Conservation (phyloP, 2,797 vertebrate species). For the Diplodus sargus region DNA sequence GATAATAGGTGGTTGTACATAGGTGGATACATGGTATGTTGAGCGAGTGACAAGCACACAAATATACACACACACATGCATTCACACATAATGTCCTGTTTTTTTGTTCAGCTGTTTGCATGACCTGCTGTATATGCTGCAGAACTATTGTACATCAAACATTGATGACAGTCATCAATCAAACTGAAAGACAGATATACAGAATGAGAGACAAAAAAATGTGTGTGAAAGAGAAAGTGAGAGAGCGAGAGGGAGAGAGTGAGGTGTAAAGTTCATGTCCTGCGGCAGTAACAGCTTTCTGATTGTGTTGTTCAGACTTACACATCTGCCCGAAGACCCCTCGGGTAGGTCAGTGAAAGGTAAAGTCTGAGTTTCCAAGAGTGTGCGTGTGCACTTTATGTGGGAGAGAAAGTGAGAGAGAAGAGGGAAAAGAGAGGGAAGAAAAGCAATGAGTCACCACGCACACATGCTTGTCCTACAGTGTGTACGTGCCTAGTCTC, state of each 20-base stretch:
- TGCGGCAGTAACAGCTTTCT: conserved; percentile 71
- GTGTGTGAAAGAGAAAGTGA: background rate
- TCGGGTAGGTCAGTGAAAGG: conserved; percentile 73
- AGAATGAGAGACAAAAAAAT: background rate
- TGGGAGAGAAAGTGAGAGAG: background rate
- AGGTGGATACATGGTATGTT: background rate
- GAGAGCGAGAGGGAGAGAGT: conserved; percentile 16
- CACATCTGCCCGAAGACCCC: conserved; percentile 71
- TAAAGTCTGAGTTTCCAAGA: conserved; percentile 49
- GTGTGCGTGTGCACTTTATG: background rate
- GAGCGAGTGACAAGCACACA: background rate
- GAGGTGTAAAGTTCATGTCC: conserved; percentile 74
- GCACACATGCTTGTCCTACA: conserved; percentile 40
- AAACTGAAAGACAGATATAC: conserved; percentile 9
- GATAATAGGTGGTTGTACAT: background rate
- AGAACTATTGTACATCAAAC: background rate
- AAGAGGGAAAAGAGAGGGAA: conserved; percentile 17
- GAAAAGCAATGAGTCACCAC: conserved; percentile 56
- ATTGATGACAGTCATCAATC: conserved; percentile 1
- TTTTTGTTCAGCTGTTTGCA: conserved; percentile 1
- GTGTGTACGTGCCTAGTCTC: conserved; percentile 39
- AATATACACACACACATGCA: background rate
- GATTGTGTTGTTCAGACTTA: conserved; percentile 70
- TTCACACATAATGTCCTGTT: background rate
- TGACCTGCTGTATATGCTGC: conserved; percentile 1